Percentiles rank a stretch among this genome's conserved stretches.
Conservation (phyloP, 2,113 vertebrate species). For the Vulpes vulpes region DNA sequence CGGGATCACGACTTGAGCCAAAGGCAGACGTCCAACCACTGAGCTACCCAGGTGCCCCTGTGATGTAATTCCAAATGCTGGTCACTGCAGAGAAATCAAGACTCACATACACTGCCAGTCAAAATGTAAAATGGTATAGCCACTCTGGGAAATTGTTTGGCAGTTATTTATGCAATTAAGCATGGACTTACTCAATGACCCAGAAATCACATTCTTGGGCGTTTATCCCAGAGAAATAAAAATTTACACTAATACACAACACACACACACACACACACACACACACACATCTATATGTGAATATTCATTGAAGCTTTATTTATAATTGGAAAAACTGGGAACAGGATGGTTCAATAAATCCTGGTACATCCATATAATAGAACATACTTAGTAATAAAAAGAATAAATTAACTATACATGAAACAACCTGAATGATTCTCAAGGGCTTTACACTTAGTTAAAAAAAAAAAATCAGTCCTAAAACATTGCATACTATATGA, state of each 20-base stretch:
- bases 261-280: neutral
- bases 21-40: too few relatives aligned
- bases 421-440: neutral
- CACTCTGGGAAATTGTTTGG: neutral
- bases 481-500: neutral
- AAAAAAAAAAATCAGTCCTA: neutral
- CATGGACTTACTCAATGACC: neutral
- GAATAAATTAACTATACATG: neutral
- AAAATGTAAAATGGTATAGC: neutral
- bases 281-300: neutral
- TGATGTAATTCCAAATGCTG: neutral
- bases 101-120: neutral
- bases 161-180: neutral
- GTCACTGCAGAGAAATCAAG: neutral
- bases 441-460: neutral
- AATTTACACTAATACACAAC: neutral
- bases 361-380: neutral
- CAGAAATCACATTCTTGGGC: neutral
- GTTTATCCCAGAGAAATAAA: neutral
- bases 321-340: neutral
- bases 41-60: too few relatives aligned
- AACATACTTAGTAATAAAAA: neutral
- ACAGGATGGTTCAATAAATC: neutral
- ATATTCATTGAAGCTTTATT: neutral
- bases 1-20: too few relatives aligned